Conservation (phyloP, 2,113 vertebrate species). For the Motacilla tschutschensis region DNA sequence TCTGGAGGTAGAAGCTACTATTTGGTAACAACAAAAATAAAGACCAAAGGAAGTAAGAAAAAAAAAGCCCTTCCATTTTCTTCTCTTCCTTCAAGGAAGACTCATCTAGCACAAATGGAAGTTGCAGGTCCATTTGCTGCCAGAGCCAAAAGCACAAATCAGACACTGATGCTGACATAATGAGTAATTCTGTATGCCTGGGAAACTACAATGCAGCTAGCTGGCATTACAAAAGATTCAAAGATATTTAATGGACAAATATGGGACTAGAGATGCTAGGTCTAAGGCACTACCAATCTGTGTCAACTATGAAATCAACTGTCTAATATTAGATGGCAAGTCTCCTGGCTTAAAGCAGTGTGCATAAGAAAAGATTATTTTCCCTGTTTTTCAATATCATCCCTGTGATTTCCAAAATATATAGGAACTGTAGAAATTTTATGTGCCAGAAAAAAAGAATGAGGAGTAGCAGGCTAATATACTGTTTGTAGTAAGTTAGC, state of each 20-base stretch:
- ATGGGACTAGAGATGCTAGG: not conserved
- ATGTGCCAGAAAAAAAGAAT: not conserved
- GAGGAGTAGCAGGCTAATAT: not conserved
- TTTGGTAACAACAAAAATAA: not conserved
- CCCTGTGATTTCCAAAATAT: not conserved
- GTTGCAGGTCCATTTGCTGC: not conserved
- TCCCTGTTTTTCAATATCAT: not conserved
- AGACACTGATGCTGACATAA: not conserved
- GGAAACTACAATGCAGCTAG: not conserved
- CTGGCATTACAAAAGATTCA: not conserved
- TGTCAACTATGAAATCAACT: constrained; percentile 1
- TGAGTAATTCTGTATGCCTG: not conserved
- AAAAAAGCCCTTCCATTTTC: not conserved
- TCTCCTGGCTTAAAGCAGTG: not conserved
- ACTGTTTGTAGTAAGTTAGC: not conserved
- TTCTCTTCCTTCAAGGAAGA: not conserved
- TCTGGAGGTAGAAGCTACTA: not conserved
- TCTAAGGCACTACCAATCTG: not conserved
- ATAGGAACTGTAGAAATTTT: not conserved
- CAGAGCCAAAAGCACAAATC: not conserved
- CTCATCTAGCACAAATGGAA: not conserved
- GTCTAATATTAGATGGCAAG: not conserved
- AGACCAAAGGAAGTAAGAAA: not conserved
- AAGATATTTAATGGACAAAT: not conserved
- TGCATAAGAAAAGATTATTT: not conserved